Conservation (phyloP, 2,113 vertebrate species). For the Tapirus terrestris region DNA sequence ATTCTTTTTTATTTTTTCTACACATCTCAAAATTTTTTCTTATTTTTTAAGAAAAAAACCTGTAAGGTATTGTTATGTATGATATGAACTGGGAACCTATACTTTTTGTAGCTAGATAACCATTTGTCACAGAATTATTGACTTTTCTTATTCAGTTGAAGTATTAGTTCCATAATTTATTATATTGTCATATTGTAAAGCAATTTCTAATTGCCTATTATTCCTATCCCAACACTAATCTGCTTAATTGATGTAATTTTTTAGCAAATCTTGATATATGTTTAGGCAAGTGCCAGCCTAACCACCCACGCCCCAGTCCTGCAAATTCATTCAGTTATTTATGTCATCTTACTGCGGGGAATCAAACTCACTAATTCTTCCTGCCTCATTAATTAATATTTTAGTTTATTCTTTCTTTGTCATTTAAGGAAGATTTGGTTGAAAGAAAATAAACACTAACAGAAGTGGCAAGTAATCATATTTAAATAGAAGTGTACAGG, state of each 20-base stretch:
- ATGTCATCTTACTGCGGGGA: not conserved
- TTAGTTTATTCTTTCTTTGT: not conserved
- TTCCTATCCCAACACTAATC: not conserved
- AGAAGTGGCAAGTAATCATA: not conserved
- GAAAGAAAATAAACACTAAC: not conserved
- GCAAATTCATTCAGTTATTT: not conserved
- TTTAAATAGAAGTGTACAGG: not conserved
- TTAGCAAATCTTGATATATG: not conserved
- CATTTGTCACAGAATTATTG: not conserved
- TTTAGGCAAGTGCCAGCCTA: not conserved
- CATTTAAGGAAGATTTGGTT: not conserved
- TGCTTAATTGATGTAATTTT: not conserved
- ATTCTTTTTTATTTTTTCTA: not conserved
- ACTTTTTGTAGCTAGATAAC: not conserved
- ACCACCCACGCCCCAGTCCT: not conserved
- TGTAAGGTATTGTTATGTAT: not conserved
- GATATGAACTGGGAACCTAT: not conserved
- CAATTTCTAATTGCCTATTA: not conserved
- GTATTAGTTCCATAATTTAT: not conserved
- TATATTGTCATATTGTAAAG: not conserved
- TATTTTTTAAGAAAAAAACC: not conserved
- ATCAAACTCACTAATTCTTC: not conserved
- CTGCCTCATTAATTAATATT: not conserved
- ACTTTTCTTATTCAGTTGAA: not conserved
- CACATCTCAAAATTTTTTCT: not conserved